Percentiles rank a stretch among this genome's conserved stretches.
phyloP scores from a whole-genome alignment of 2,113 vertebrate species.

The Nibea albiflora region DNA sequence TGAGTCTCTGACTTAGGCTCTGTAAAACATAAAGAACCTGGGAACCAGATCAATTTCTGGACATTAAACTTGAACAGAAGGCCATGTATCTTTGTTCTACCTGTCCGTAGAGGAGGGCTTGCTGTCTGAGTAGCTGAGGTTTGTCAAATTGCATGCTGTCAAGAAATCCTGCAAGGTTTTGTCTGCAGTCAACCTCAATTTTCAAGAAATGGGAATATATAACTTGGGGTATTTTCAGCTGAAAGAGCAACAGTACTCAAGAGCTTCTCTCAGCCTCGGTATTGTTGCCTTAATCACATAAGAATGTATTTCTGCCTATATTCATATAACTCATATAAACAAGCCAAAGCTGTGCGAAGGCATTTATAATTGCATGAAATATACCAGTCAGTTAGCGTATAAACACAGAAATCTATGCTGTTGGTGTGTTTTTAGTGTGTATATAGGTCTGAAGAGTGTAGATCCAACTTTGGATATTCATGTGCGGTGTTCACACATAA shows the following conservation, averaged over 20 bases:
- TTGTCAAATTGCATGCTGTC: neutral
- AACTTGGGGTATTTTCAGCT: neutral
- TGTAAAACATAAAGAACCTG: no score
- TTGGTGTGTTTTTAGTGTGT: constrained; percentile 11
- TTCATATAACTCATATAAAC: neutral
- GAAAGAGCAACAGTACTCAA: neutral
- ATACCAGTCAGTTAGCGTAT: neutral
- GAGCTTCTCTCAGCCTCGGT: neutral
- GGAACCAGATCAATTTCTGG: no score
- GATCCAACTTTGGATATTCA: constrained; percentile 25
- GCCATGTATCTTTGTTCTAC: neutral
- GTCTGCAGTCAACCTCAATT: neutral
- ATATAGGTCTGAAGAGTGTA: neutral
- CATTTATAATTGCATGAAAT: constrained; percentile 30
- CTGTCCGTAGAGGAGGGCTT: neutral
- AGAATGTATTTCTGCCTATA: neutral
- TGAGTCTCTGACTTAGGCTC: no score
- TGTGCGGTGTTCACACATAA: constrained; percentile 69
- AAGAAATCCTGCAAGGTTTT: neutral
- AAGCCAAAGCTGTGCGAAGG: neutral
- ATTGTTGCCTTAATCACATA: neutral
- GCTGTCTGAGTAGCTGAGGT: neutral
- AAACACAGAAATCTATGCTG: neutral
- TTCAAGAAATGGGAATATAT: neutral
- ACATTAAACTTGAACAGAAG: neutral